Evolutionary conservation across 2,113 vertebrate species (phyloP), one percentile per base, ranked within the genome.

Genomic region (Leptobrachium ailaonicum): DNA sequence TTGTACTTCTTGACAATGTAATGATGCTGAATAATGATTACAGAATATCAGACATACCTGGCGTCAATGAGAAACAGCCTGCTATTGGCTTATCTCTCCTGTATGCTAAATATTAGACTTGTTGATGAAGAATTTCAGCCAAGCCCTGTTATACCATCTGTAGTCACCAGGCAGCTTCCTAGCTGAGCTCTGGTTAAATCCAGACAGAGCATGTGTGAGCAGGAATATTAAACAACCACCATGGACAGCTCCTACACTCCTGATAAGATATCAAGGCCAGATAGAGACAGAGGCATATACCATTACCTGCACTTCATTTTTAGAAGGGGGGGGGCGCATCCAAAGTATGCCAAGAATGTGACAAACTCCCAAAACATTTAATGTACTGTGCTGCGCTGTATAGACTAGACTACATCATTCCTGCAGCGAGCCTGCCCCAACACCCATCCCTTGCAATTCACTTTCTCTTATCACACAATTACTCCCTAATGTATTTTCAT

Each of bases 171-270:
- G 3, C 56, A 60, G 56, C 11, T 14, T 60, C 54, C 14, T 69
- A 69, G 50, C 50, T 32, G 66, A 47, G 66, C 63, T 66, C 10
- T n/a, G n/a, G 4, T 11, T 32, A 41, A 6, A 40, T 6, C 41
- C 44, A 66, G 50, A 32, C 47, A 80, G 62, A 66, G 64, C 68
- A 40, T 43, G 63, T 67, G 42, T 40, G 70, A 80, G 50, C 78
- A 58, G 63, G 63, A 50, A 47, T n/a, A 12, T 10, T 60, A 60
- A 60, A 56, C 41, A 50, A 40, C 70, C 66, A 90, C 87, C 90
- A 88, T 90, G 90, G 89, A 91, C 89, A 91, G 89, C 88, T 91
- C 90, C 88, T 54, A 63, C 9, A 43, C 45, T 62, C 10, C 41
- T 73, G 75, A 71, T 63, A 81, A 47, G 80, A 70, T 78, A 80